Conservation (phyloP, 2,888 invertebrate genomes). For the Apeira syringaria region DNA sequence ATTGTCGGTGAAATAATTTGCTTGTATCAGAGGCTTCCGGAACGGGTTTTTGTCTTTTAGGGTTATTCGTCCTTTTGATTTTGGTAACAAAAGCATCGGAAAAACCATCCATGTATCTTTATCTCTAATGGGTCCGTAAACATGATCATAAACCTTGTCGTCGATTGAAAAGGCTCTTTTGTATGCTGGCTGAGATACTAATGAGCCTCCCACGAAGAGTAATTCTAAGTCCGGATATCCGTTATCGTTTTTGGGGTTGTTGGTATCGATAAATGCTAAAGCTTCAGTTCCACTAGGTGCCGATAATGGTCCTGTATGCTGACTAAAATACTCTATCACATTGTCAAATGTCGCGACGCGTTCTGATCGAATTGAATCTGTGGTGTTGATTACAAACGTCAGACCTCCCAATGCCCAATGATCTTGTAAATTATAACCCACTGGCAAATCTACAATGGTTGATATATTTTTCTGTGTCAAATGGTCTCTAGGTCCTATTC, state of each 20-base stretch:
- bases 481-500: slow-evolving; percentile 87
- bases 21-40: slow-evolving; percentile 85
- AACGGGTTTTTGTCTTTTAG: slow-evolving; percentile 86
- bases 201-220: slow-evolving; percentile 79
- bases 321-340: slow-evolving; percentile 80
- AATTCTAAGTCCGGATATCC: slow-evolving; percentile 85
- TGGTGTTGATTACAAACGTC: slow-evolving; percentile 87
- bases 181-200: slow-evolving; percentile 62
- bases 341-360: slow-evolving; percentile 61
- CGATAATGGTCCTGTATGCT: slow-evolving; percentile 66
- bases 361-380: slow-evolving; percentile 85
- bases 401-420: slow-evolving; percentile 89
- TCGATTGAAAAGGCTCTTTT: slow-evolving; percentile 60
- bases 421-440: slow-evolving; percentile 91
- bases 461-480: slow-evolving; percentile 82
- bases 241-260: slow-evolving; percentile 58
- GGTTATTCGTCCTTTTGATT: slow-evolving; percentile 84
- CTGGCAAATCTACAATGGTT: slow-evolving; percentile 84
- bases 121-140: slow-evolving; percentile 62
- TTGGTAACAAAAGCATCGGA: slow-evolving; percentile 85
- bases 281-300: slow-evolving; percentile 71
- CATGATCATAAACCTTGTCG: slow-evolving; percentile 67
- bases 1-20: slow-evolving; percentile 85
- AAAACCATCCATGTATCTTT: slow-evolving; percentile 80
- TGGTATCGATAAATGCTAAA: slow-evolving; percentile 81